Evolutionary conservation across 2,797 vertebrate species (phyloP).

Genomic region (Zenarchopterus dispar): DNA sequence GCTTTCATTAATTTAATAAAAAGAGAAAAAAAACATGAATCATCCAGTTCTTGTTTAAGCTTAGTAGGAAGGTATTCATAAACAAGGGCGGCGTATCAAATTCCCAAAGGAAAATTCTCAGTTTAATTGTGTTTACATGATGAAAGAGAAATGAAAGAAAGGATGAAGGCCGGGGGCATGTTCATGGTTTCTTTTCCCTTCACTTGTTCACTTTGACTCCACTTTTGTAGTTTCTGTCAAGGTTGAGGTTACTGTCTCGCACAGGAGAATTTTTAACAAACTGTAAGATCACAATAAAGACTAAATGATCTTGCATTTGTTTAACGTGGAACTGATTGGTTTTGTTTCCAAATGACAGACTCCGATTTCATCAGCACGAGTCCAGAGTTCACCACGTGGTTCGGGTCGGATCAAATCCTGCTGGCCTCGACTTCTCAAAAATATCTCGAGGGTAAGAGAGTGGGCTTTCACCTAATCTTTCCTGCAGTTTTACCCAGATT

Average conservation of each 20-base stretch:
- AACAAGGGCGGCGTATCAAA: conserved; percentile 35
- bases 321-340: no score
- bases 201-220: background rate
- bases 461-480: background rate
- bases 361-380: background rate
- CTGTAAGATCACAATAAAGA: no score
- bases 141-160: conserved; percentile 21
- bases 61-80: conserved; percentile 43
- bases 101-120: conserved; percentile 29
- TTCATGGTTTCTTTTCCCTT: background rate
- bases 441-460: background rate
- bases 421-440: background rate
- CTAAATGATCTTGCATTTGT: no score
- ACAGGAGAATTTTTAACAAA: no score
- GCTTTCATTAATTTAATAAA: conserved; percentile 27
- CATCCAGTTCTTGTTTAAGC: conserved; percentile 58
- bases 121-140: conserved; percentile 20
- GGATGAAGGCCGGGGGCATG: conserved; percentile 5
- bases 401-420: background rate
- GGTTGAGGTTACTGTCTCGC: background rate
- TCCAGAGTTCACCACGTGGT: background rate
- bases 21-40: conserved; percentile 25
- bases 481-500: conserved; percentile 2
- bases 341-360: no score
- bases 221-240: conserved; percentile 12